These are phyloP conservation scores for Plebejus anna DNA, from an alignment of 2,888 invertebrate species.

Conservation along the genomic window DNA sequence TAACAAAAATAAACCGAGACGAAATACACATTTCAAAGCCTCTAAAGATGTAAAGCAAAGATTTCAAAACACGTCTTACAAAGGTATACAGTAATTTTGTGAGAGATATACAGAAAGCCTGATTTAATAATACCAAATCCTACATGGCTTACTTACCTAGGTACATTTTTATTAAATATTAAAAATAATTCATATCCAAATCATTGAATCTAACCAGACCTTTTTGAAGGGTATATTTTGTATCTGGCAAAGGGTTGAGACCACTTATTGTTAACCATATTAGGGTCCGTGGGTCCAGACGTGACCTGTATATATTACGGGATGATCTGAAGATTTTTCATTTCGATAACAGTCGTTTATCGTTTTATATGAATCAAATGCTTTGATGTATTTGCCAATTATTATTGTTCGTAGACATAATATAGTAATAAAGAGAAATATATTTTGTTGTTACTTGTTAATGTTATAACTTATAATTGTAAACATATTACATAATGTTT, in stretches of 20 bases:
- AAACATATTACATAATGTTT: too few relatives aligned
- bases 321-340: neutral
- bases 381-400: constrained; percentile 16
- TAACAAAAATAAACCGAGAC: too few relatives aligned
- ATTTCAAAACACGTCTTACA: neutral
- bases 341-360: neutral
- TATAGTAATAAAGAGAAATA: neutral
- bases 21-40: neutral
- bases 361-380: neutral
- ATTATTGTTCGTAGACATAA: neutral
- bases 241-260: neutral
- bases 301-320: constrained; percentile 8
- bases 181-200: neutral
- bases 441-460: neutral
- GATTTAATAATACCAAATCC: neutral
- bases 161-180: neutral
- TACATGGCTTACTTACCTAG: neutral
- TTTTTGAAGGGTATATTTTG: neutral
- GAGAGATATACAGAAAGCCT: neutral
- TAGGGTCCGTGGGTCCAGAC: neutral
- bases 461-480: neutral
- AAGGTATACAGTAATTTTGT: neutral
- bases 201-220: neutral
- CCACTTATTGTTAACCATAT: constrained; percentile 14
- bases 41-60: too few relatives aligned